Conservation (phyloP, 2,888 invertebrate genomes). For the Busseola fusca region DNA sequence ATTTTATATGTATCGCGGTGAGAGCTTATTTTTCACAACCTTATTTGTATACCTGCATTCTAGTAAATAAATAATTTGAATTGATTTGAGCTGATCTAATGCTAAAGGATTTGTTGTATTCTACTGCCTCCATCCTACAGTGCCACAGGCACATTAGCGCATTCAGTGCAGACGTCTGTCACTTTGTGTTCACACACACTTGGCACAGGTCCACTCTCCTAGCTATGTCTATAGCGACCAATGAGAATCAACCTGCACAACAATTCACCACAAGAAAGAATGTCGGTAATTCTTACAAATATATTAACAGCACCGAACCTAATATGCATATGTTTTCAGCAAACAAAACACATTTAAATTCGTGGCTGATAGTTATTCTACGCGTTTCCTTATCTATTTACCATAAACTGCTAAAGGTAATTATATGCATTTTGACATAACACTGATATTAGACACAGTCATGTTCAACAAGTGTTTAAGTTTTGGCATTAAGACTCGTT, state of each 20-base stretch:
- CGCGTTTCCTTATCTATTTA: neutral
- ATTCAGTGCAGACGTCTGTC: constrained; percentile 2
- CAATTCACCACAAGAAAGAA: neutral
- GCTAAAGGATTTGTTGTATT: neutral
- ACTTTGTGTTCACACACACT: neutral
- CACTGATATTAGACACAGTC: too few relatives aligned
- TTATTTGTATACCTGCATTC: too few relatives aligned
- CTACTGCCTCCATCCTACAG: neutral
- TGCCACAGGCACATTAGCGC: neutral
- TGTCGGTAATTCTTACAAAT: neutral
- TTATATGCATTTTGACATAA: too few relatives aligned
- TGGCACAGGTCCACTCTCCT: constrained; percentile 2
- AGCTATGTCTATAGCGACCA: neutral
- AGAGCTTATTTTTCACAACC: too few relatives aligned
- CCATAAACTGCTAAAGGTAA: constrained; percentile 15
- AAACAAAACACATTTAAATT: neutral
- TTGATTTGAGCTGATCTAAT: too few relatives aligned
- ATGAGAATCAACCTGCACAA: neutral
- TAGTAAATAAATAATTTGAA: too few relatives aligned
- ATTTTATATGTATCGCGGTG: neutral
- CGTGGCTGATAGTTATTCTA: neutral
- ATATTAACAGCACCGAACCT: neutral
- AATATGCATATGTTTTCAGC: neutral
- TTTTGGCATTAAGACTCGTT: too few relatives aligned
- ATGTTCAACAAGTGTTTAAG: too few relatives aligned